Evolutionary conservation across 2,113 vertebrate species (phyloP), one percentile per base, ranked within the genome.

Genomic region (Hydropotes inermis): DNA sequence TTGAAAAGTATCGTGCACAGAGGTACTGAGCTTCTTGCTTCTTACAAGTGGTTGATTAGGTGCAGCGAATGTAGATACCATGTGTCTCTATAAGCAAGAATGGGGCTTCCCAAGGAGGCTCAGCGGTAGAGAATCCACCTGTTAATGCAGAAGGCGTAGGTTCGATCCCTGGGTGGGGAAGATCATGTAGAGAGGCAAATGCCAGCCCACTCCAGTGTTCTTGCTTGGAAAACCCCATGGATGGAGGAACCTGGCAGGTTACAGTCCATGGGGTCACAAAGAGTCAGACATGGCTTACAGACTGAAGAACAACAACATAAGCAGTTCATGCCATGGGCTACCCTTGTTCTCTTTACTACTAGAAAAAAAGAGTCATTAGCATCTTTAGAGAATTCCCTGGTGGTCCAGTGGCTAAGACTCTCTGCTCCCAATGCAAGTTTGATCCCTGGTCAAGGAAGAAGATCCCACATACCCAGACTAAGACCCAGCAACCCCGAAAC

Each of bases 1-100:
- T 5, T 61, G 45, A n/a, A 55, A 14, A 52, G n/a, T 25, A n/a
- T 54, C n/a, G 0, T 0, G 1, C 23, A n/a, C 47, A 23, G 45
- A 84, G 16, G n/a, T 39, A 36, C 30, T 8, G 47, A 14, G 30
- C 25, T 87, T 25, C 70, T 67, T 70, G 5, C 4, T 47, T 39
- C 50, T 47, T 87, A 39, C 17, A n/a, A 57, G 55, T 25, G 25
- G 19, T 43, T 55, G 47, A 45, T 64, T 67, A 81, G 67, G 25
- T 64, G 4, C 27, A 28, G 21, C 70, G 54, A 64, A 19, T n/a
- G 27, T n/a, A 36, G 81, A 64, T 36, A 47, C 2, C 3, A 3
- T 55, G 45, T 86, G 17, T 54, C 47, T 33, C 55, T 64, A 54
- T 47, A 15, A 86, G 61, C 6, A 76, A 7, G 70, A 76, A 76